Conservation (phyloP, 2,888 invertebrate genomes). For the Scaptomyza reducta region DNA sequence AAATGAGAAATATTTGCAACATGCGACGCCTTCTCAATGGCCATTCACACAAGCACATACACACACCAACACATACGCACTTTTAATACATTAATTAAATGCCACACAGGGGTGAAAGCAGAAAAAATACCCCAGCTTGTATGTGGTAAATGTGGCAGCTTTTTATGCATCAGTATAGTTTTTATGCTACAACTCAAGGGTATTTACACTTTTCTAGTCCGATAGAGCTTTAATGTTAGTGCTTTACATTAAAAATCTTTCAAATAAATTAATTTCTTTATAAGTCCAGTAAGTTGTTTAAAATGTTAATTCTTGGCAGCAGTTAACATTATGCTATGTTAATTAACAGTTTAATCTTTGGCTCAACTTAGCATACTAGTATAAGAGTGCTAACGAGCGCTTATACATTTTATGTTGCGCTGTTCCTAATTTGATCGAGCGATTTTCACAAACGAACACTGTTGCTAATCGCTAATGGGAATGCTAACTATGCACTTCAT, state of each 20-base stretch:
- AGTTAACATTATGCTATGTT: background rate
- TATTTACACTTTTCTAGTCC: background rate
- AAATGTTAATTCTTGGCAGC: background rate
- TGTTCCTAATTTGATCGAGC: background rate
- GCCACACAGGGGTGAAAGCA: slow-evolving; percentile 25
- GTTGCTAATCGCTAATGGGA: background rate
- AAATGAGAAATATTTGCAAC: slow-evolving; percentile 62
- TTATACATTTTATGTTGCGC: background rate
- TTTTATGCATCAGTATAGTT: slow-evolving; percentile 9
- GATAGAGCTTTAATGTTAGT: background rate
- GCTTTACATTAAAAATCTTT: slow-evolving; percentile 1
- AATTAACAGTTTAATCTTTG: background rate
- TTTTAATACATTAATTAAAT: slow-evolving; percentile 51
- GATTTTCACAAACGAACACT: background rate
- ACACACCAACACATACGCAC: slow-evolving; percentile 16
- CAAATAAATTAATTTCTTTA: background rate
- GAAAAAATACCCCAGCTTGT: background rate
- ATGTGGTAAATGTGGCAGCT: slow-evolving; percentile 23
- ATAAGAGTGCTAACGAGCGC: background rate
- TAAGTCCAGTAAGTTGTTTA: background rate
- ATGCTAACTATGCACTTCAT: slow-evolving; percentile 1
- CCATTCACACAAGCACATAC: slow-evolving; percentile 52
- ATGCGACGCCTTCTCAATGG: slow-evolving; percentile 50
- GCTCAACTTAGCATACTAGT: background rate
- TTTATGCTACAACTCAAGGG: background rate